These are phyloP conservation scores for Poeciliopsis prolifica DNA, from an alignment of 2,113 vertebrate species.

Conservation along the genomic window DNA sequence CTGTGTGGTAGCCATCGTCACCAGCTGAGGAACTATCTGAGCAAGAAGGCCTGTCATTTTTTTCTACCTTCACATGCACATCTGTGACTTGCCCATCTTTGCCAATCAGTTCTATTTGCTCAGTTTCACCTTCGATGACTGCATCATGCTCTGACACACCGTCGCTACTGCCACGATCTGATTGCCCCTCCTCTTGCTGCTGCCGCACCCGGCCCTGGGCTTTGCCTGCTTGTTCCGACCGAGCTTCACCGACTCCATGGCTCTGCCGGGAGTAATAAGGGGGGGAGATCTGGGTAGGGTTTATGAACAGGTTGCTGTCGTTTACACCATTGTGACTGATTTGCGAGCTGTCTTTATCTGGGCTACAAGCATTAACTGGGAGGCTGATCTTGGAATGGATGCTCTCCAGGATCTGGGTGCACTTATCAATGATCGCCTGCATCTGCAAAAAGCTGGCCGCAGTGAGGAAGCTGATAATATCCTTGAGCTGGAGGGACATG, in stretches of 20 bases:
- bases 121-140: conserved; percentile 90
- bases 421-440: conserved; percentile 98
- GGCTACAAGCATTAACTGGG: conserved; percentile 84
- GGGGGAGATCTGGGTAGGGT: conserved; percentile 96
- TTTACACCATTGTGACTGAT: conserved; percentile 88
- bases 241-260: conserved; percentile 81
- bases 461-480: conserved; percentile 96
- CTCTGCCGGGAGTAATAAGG: conserved; percentile 89
- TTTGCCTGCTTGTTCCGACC: conserved; percentile 83
- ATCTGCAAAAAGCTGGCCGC: conserved; percentile 99
- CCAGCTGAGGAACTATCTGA: conserved; percentile 96
- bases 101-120: conserved; percentile 89
- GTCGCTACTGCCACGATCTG: conserved; percentile 93
- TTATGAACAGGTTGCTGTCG: conserved; percentile 90
- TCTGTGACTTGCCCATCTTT: conserved; percentile 92
- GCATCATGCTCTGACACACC: conserved; percentile 93
- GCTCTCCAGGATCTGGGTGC: conserved; percentile 96
- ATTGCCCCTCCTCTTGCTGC: conserved; percentile 92
- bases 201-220: conserved; percentile 76
- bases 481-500: conserved; percentile 96
- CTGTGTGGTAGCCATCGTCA: conserved; percentile 96
- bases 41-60: conserved; percentile 90
- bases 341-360: conserved; percentile 84
- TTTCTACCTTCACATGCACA: conserved; percentile 95
- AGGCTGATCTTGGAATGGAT: conserved; percentile 96